A percentile compares a stretch with the other conserved stretches of the same genome.
Conservation (phyloP, 2,797 vertebrate genomes). For the Hypotaenidia philippensis region DNA sequence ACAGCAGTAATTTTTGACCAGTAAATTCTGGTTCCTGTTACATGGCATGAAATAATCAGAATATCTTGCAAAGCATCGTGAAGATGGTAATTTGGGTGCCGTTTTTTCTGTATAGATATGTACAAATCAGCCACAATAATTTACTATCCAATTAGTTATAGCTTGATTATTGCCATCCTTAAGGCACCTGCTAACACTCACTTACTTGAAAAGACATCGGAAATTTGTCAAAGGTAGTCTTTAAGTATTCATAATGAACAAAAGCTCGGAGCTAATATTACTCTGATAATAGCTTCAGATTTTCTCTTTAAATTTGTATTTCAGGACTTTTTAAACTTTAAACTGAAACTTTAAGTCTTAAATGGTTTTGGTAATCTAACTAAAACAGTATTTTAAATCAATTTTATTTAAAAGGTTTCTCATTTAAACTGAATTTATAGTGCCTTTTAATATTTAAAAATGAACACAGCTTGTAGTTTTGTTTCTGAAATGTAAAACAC, state of each 20-base stretch:
- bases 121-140: neutral
- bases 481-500: slow-evolving; percentile 21
- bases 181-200: slow-evolving; percentile 6
- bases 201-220: slow-evolving; percentile 31
- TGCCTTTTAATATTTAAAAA: slow-evolving; percentile 67
- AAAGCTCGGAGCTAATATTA: slow-evolving; percentile 15
- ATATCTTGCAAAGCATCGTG: neutral
- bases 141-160: slow-evolving; percentile 1
- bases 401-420: neutral
- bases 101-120: slow-evolving; percentile 29
- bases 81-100: slow-evolving; percentile 50
- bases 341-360: neutral
- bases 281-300: neutral
- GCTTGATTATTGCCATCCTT: slow-evolving; percentile 30
- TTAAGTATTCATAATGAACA: slow-evolving; percentile 12
- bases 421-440: slow-evolving; percentile 26
- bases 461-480: slow-evolving; percentile 29
- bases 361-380: slow-evolving; percentile 3
- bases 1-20: slow-evolving; percentile 25
- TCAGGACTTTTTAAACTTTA: neutral
- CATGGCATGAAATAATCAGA: neutral
- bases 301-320: neutral
- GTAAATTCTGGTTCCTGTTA: slow-evolving; percentile 34
- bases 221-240: slow-evolving; percentile 28
- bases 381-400: slow-evolving; percentile 19